Base-by-base conservation (phyloP, 2,113 vertebrate species). In the Pelecanus crispus region DNA sequence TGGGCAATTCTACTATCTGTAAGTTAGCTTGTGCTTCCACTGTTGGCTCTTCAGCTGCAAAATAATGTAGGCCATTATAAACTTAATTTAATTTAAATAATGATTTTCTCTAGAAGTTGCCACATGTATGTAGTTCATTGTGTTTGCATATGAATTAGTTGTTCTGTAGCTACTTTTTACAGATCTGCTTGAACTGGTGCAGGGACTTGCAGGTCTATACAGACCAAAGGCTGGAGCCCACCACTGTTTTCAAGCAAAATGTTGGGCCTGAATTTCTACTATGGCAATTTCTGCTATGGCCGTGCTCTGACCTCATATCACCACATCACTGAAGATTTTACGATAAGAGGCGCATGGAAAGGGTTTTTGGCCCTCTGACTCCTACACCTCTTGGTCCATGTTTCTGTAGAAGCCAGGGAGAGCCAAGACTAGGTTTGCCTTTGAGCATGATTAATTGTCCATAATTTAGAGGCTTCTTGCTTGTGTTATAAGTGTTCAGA, bases 301-400 rank as follows among this genome's bases (percentile, higher is more conserved):
- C 2, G 1, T 78, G 10, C 42, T 80, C 21, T 72, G 31, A 55
- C 47, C 52, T 95, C 0, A 0, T 47, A 17, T 49, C 38, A 55
- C 42, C 2, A 1, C 24, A 29, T 75, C 38, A 36, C 45, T 77
- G 34, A 70, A 62, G 58, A 47, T 73, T 77, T 91, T 82, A 17
- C 62, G 42, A 25, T 34, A 9, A 15, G 34, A 73, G 13, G 44
- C 5, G 5, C 9, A 21, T 40, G 21, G n/a, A 59, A 81, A 53
- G 38, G 17, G 11, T 19, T 83, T 81, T 77, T 59, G 21, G 26
- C 63, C 49, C 58, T 78, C 24, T 87, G 59, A 32, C 55, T 80
- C 31, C 59, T 71, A 5, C 1, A 2, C 18, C 8, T 61, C 42
- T 49, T 50, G 42, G n/a, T 53, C 45, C 9, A 0, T 59, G 21